Evolutionary conservation across 2,888 invertebrate genomes (phyloP), one percentile per base, ranked within the genome.

Genomic region (Watsonalla cultraria): DNA sequence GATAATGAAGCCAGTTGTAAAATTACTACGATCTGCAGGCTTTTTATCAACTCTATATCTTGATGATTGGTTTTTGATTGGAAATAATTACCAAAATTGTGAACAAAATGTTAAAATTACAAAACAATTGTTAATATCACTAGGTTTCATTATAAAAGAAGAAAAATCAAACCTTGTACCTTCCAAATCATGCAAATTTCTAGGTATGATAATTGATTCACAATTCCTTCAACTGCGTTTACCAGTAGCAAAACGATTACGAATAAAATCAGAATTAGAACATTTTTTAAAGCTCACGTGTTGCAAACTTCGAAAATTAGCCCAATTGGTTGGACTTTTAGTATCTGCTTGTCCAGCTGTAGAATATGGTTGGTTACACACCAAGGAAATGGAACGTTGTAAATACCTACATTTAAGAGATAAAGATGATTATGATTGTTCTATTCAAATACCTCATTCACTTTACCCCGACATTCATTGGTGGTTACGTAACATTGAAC

Each of bases 1-100:
- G 52, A 11, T 59, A 37, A 45, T 56, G 45, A 56, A 56, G 53
- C 58, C 58, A 13, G 53, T 59, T 5, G 46, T 54, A n/a, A 37
- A 15, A 14, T 39, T 56, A 37, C 45, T 59, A 13, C 54, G 59
- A 45, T 54, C 50, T 11, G 15, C 39, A 39, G 56, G 56, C 11
- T 52, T 45, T 46, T 37, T 53, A 34, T 59, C 57, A 9, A 55
- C 54, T 7, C 47, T 59, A 8, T 59, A 55, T 37, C 33, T 59
- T 13, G 57, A 59, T 46, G 59, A 59, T 45, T 9, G 48, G 4
- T 52, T 46, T 39, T 47, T 51, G 11, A 54, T 58, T 15, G 54
- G 47, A 39, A 42, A 50, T 8, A 49, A 53, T 47, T 54, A 52
- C 45, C 2, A 52, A 34, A 33, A 55, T 13, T 58, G 58, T 46